Evolutionary conservation across 2,113 vertebrate species (phyloP), one percentile per base, ranked within the genome.

Genomic region (Chunga burmeisteri): DNA sequence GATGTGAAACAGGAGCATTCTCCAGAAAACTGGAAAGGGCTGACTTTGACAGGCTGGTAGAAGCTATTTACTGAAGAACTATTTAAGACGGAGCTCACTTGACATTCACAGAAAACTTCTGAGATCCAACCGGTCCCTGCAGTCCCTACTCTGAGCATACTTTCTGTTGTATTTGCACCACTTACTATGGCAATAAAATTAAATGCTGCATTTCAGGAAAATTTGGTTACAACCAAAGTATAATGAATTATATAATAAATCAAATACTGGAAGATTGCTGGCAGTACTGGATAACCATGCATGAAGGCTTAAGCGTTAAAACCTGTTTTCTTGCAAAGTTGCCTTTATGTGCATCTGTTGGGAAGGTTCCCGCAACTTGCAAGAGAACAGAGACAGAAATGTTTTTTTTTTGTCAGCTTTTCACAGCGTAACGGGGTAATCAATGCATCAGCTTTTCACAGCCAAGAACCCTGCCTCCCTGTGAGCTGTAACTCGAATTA

Each of bases 401-500:
- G 10, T n/a, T 0, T 0, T 7, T 23, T 58, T 65, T 58, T 56
- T 55, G 82, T 87, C 93, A 53, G 13, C 42, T 95, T 91, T 77
- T 85, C 95, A 81, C 29, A 70, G 81, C 47, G 74, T 95, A 95
- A 94, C 1, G 21, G 61, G 61, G 62, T 53, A 78, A 92, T 95
- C 91, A 96, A 55, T 34, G 38, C 95, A 96, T 71, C 80, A 87
- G 93, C 55, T 71, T 93, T 97, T 96, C 90, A 96, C 63, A 91
- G 93, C 85, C 94, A 94, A 93, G 96, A 96, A 93, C 95, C 58
- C 32, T 81, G 74, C 59, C 49, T 94, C 85, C 59, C 81, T 62
- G 44, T 47, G 81, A 88, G 81, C 88, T 67, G 34, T 32, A 83
- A 79, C 34, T 72, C 87, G 97, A 94, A 91, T 95, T 93, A 94